Evolutionary conservation across 2,113 vertebrate genomes (phyloP), one percentile per base, ranked within the genome.

Genomic region (Eulemur rufifrons): DNA sequence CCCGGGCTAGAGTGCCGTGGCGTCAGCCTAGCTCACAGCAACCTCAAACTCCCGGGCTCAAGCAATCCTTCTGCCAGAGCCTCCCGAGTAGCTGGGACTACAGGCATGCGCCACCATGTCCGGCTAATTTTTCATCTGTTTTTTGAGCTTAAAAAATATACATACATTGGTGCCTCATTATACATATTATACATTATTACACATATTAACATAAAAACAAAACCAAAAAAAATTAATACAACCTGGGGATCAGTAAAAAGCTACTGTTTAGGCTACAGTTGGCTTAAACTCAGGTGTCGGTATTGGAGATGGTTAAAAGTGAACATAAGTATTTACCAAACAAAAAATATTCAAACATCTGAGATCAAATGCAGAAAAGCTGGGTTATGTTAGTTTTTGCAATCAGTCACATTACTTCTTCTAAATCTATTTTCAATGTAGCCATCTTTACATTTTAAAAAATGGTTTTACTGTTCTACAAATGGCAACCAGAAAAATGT

Each of bases 401-500:
- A 80, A 37, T 93, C 37, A 90, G 12, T 64, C 69, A 94, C 47
- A 37, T 21, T 71, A 73, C 18, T 78, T 68, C 63, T 83, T 82
- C 71, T 64, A 69, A 81, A 82, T 88, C 25, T 27, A 45, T 47
- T 96, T 93, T 56, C 77, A 50, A 29, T 9, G 27, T 29, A 37
- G 63, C 42, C 50, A 82, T 39, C 71, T 45, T 94, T n/a, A 61
- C n/a, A 92, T 83, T 91, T 80, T 39, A 39, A 15, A n/a, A 37
- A 52, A 78, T 52, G 47, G 27, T 66, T 95, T 73, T 71, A 69
- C 32, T 91, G n/a, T 84, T 68, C 92, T 74, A 76, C 59, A 92
- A 95, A 85, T 47, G 34, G 27, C 54, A 86, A 20, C 34, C 69
- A 93, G 66, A 87, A 95, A 93, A 95, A 93, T 21, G 1, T 74